Conservation (phyloP, 1,140 invertebrate species). For the Drosophila novamexicana region DNA sequence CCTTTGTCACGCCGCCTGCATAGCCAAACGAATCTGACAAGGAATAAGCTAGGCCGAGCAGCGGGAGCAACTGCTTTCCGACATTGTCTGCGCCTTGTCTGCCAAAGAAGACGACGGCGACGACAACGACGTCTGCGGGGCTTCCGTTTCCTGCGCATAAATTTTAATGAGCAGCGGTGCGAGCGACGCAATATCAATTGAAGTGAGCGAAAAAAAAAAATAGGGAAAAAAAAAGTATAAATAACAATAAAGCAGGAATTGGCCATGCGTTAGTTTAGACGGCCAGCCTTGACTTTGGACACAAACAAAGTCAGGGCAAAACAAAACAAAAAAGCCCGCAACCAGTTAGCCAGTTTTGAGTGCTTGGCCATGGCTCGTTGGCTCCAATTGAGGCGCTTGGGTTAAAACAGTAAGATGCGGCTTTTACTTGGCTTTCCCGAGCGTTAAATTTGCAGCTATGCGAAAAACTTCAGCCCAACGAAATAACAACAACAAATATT, state of each 20-base stretch:
- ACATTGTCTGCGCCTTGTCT: constrained; percentile 61
- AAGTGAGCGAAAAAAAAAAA: constrained; percentile 25
- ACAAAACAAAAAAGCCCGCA: constrained; percentile 31
- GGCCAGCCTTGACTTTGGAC: constrained; percentile 39
- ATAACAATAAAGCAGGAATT: constrained; percentile 6
- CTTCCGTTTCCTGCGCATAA: constrained; percentile 81
- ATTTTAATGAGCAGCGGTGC: constrained; percentile 67
- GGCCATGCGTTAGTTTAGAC: background rate
- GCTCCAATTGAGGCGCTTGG: background rate
- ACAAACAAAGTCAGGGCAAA: constrained; percentile 63
- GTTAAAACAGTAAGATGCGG: constrained; percentile 37
- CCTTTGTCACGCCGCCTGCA: constrained; percentile 70
- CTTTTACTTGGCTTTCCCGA: constrained; percentile 72
- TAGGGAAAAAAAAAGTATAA: constrained; percentile 2
- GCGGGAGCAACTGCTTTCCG: constrained; percentile 16
- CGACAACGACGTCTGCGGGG: constrained; percentile 55
- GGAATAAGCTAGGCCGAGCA: constrained; percentile 49
- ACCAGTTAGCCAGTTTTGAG: constrained; percentile 44
- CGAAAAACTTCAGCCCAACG: constrained; percentile 22
- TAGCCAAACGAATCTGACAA: constrained; percentile 52
- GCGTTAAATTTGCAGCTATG: constrained; percentile 52
- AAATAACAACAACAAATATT: constrained; percentile 7
- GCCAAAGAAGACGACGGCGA: constrained; percentile 12
- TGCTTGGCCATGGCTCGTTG: background rate
- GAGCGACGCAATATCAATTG: constrained; percentile 61